These are phyloP conservation scores for Planiliza haematocheilus DNA, from an alignment of 2,113 vertebrate genomes.

Conservation along the genomic window DNA sequence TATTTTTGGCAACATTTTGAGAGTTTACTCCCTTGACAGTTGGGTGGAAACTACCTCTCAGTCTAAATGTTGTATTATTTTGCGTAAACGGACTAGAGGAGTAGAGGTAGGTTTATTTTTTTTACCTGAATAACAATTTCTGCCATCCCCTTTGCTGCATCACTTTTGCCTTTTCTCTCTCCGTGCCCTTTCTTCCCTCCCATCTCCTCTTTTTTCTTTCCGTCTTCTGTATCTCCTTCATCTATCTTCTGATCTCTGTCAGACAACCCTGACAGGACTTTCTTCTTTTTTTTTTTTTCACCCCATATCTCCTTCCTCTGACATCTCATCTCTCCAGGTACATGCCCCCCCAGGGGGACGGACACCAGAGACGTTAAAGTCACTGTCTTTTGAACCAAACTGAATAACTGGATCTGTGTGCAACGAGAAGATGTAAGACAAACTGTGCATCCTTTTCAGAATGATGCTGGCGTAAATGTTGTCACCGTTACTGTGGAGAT, in stretches of 20 bases:
- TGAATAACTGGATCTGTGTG: slow-evolving; percentile 10
- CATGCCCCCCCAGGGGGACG: slow-evolving; percentile 28
- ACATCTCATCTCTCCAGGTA: slow-evolving; percentile 56
- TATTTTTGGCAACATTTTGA: slow-evolving; percentile 12
- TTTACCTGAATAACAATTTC: too few species aligned
- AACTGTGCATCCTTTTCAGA: not conserved
- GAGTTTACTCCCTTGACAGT: slow-evolving; percentile 18
- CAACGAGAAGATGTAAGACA: not conserved
- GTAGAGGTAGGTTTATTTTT: not conserved
- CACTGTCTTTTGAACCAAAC: slow-evolving; percentile 28
- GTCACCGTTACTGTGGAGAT: not conserved
- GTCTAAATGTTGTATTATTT: not conserved
- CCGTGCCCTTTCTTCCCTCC: not conserved
- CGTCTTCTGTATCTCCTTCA: not conserved
- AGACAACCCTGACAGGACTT: slow-evolving; percentile 33
- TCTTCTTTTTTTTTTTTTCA: not conserved
- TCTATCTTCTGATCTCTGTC: slow-evolving; percentile 35
- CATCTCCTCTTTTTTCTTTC: not conserved
- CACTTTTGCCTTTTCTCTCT: not conserved
- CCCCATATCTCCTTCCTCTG: slow-evolving; percentile 42
- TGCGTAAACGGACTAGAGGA: not conserved
- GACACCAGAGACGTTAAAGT: slow-evolving; percentile 23
- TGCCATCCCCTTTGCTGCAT: too few species aligned
- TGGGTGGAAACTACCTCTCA: slow-evolving; percentile 22
- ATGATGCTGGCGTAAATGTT: slow-evolving; percentile 17